Evolutionary conservation across 2,888 invertebrate genomes (phyloP).

Genomic region (Hesperia comma): DNA sequence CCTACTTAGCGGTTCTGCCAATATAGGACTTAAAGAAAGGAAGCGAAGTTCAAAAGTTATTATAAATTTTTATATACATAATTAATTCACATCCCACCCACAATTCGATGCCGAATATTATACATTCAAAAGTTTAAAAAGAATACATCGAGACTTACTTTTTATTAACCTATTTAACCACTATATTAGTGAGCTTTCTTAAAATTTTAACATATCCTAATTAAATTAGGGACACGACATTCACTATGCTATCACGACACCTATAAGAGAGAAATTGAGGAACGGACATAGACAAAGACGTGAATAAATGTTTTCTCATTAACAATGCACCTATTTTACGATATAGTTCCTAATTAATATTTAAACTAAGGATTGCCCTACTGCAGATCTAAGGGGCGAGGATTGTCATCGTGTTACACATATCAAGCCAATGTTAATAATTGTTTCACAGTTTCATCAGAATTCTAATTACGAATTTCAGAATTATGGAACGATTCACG

Average conservation of each 20-base stretch:
- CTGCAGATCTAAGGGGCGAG: slow-evolving; percentile 29
- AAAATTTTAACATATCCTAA: slow-evolving; percentile 52
- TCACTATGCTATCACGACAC: slow-evolving; percentile 81
- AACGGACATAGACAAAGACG: slow-evolving; percentile 74
- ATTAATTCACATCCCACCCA: slow-evolving; percentile 24
- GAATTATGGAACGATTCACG: too few relatives aligned
- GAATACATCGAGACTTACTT: slow-evolving; percentile 63
- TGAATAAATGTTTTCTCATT: slow-evolving; percentile 59
- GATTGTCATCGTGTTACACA: slow-evolving; percentile 10
- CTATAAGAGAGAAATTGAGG: slow-evolving; percentile 82
- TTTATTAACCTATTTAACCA: slow-evolving; percentile 31
- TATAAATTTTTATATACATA: slow-evolving; percentile 21
- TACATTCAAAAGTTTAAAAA: slow-evolving; percentile 58
- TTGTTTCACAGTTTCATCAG: too few relatives aligned
- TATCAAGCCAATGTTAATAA: background rate
- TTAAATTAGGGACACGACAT: slow-evolving; percentile 76
- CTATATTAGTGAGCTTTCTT: slow-evolving; percentile 76
- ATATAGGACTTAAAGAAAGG: slow-evolving; percentile 39
- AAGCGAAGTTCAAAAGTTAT: slow-evolving; percentile 44
- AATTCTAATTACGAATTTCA: too few relatives aligned
- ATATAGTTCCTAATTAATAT: slow-evolving; percentile 55
- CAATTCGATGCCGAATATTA: slow-evolving; percentile 51
- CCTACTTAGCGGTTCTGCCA: slow-evolving; percentile 22
- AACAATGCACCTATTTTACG: slow-evolving; percentile 68
- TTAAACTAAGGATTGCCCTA: slow-evolving; percentile 49